Percentiles rank a stretch among this genome's conserved stretches.
These are phyloP conservation scores for Pachycephala philippinensis DNA, from an alignment of 2,113 vertebrate genomes.

Conservation along the genomic window DNA sequence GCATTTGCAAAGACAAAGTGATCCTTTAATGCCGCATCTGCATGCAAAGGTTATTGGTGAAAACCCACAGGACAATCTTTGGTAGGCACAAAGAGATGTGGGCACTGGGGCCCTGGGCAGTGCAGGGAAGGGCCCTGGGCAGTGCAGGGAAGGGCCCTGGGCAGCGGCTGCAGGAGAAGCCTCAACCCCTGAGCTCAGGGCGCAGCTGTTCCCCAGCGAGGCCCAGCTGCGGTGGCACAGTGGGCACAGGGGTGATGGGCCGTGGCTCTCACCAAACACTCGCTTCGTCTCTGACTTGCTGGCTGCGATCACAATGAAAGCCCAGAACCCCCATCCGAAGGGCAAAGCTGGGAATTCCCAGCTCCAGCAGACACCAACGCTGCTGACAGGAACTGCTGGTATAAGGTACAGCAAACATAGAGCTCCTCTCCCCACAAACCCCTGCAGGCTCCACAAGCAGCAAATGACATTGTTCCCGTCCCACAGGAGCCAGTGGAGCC, in stretches of 20 bases:
- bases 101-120: not conserved
- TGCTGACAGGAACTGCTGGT: not conserved
- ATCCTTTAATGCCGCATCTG: not conserved
- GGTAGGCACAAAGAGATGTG: not conserved
- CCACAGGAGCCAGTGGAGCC: not conserved
- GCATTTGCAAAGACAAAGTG: not conserved
- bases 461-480: not conserved
- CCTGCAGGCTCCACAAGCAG: not conserved
- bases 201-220: rapidly evolving
- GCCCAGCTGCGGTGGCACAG: not conserved
- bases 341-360: not conserved
- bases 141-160: too few species aligned
- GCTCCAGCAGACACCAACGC: not conserved
- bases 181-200: not conserved
- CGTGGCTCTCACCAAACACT: not conserved
- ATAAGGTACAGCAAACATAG: not conserved
- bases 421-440: not conserved
- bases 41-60: not conserved
- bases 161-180: rapidly evolving
- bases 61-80: not conserved
- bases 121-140: rapidly evolving
- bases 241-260: not conserved
- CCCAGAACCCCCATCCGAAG: not conserved
- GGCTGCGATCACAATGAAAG: rapidly evolving
- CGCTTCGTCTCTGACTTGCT: rapidly evolving